These are phyloP conservation scores for Pachyrhynchus sulphureomaculatus DNA, from an alignment of 1,140 invertebrate genomes.

Conservation along the genomic window DNA sequence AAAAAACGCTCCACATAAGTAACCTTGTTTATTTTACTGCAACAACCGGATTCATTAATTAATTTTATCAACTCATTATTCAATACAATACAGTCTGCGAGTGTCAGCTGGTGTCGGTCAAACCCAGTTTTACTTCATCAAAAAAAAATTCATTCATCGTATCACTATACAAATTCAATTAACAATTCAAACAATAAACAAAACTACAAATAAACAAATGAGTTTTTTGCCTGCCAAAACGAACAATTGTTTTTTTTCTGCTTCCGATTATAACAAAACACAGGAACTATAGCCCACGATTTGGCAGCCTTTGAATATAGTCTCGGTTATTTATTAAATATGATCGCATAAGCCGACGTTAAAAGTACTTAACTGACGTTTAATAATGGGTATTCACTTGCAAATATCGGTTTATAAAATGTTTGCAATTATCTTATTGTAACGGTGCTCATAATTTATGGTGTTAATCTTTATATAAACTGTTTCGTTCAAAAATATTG, in stretches of 20 bases:
- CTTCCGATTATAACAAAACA: constrained; percentile 12
- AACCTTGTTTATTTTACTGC: no score
- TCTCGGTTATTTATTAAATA: constrained; percentile 8
- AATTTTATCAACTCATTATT: no score
- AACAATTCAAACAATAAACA: not conserved
- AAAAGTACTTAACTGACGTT: not conserved
- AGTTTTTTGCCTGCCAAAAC: not conserved
- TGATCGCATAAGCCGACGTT: not conserved
- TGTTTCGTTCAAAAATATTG: not conserved
- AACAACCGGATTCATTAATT: no score
- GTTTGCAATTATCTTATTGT: no score
- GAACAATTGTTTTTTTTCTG: not conserved
- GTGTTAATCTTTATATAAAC: no score
- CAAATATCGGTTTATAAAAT: not conserved
- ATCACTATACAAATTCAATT: not conserved
- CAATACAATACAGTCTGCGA: no score
- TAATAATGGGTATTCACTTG: constrained; percentile 6
- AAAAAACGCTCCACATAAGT: no score
- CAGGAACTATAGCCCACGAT: constrained; percentile 11
- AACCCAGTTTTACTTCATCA: no score
- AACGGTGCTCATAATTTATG: no score
- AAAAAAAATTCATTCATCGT: not conserved
- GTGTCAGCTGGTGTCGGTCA: no score
- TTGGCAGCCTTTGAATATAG: not conserved
- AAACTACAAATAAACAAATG: not conserved